Conservation (phyloP, 2,797 vertebrate genomes). For the Hypotaenidia okinawae region DNA sequence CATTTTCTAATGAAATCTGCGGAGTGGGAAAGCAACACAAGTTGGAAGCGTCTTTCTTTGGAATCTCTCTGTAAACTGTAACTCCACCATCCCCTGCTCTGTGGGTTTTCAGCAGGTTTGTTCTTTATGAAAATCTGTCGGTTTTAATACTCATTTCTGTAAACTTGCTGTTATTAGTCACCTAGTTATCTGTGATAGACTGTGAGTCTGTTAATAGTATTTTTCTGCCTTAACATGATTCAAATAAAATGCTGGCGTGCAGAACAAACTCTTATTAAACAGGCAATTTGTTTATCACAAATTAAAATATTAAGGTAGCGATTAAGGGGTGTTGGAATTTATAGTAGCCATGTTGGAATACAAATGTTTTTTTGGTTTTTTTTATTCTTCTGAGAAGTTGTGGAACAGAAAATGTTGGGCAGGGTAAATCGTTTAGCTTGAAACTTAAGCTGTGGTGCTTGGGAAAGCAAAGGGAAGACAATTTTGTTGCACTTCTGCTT, state of each 20-base stretch:
- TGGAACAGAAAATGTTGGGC: not conserved
- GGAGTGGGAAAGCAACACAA: constrained; percentile 75
- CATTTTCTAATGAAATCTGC: constrained; percentile 78
- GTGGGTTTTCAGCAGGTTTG: constrained; percentile 66
- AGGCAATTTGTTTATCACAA: not conserved
- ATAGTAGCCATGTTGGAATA: not conserved
- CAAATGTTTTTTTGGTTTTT: not conserved
- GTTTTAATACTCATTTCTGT: not conserved
- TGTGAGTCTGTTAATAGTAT: not conserved
- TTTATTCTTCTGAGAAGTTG: not conserved
- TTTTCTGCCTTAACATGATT: not conserved
- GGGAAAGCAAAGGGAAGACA: not conserved
- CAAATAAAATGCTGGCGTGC: not conserved
- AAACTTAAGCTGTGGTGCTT: not conserved
- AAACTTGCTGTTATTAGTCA: not conserved
- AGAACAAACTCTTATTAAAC: not conserved
- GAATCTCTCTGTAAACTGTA: constrained; percentile 63
- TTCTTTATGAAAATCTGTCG: constrained; percentile 45
- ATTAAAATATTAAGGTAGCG: not conserved
- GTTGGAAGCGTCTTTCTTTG: constrained; percentile 72
- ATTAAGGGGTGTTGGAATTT: not conserved
- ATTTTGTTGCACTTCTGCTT: not conserved
- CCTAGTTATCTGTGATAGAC: not conserved
- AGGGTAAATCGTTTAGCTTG: not conserved
- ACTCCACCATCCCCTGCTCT: constrained; percentile 30